Evolutionary conservation across 2,888 invertebrate species (phyloP).

Genomic region (Exocentrus adspersus): DNA sequence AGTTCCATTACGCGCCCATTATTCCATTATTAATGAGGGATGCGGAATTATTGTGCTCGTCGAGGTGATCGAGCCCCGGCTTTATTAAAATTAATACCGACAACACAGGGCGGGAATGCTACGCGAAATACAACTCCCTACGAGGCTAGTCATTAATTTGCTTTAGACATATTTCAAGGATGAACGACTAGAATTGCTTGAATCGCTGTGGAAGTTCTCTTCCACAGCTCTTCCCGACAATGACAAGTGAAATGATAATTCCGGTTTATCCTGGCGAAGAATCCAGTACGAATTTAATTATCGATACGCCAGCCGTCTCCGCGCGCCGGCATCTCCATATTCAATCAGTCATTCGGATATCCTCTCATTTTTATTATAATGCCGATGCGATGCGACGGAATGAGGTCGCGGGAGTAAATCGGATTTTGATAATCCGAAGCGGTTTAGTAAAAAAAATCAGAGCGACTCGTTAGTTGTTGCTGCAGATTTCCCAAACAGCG

Average conservation of each 20-base stretch:
- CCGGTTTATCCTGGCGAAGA: background rate
- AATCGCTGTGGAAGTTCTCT: too few species aligned
- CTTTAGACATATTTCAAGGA: too few species aligned
- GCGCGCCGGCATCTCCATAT: background rate
- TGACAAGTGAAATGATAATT: too few species aligned
- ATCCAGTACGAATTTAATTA: background rate
- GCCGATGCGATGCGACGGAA: background rate
- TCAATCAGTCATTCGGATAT: constrained; percentile 3
- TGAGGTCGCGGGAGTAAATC: too few species aligned
- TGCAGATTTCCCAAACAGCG: too few species aligned
- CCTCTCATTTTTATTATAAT: constrained; percentile 7
- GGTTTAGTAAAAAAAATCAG: too few species aligned
- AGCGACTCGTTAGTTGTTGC: too few species aligned
- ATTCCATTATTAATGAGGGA: background rate
- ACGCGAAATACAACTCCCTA: background rate
- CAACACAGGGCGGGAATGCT: background rate
- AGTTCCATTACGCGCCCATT: constrained; percentile 1
- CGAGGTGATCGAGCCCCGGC: background rate
- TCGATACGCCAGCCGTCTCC: background rate
- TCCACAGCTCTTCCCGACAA: background rate
- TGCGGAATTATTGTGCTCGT: background rate
- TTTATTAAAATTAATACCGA: background rate
- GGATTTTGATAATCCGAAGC: too few species aligned
- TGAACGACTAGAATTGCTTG: too few species aligned
- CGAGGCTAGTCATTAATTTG: too few species aligned